These are phyloP conservation scores for Lepilemur ruficaudatus DNA, from an alignment of 2,797 vertebrate species.

Conservation along the genomic window DNA sequence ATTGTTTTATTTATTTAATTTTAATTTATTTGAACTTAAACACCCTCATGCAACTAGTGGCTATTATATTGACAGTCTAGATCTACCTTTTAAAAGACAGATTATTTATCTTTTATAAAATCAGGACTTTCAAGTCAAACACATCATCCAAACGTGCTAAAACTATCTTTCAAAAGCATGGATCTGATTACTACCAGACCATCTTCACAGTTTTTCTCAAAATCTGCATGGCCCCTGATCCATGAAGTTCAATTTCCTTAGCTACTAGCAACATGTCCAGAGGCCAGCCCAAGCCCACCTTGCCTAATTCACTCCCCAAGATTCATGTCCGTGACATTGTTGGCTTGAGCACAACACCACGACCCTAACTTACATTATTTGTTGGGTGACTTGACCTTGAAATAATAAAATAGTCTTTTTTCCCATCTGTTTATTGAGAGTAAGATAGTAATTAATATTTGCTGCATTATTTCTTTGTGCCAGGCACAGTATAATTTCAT, in stretches of 20 bases:
- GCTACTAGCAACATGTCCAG: rapidly evolving
- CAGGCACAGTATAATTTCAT: background rate
- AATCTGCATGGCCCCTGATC: background rate
- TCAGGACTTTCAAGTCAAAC: background rate
- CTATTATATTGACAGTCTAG: background rate
- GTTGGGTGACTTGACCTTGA: background rate
- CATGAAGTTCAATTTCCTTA: background rate
- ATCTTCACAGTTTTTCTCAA: background rate
- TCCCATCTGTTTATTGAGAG: background rate
- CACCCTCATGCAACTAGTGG: background rate
- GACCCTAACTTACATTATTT: background rate
- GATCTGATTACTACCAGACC: no score
- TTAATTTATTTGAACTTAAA: background rate
- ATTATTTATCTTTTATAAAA: background rate
- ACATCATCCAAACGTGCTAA: background rate
- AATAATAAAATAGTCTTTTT: background rate
- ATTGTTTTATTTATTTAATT: background rate
- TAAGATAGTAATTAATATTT: background rate
- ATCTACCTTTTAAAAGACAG: background rate
- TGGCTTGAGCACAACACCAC: no score
- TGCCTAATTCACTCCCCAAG: background rate
- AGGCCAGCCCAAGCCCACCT: background rate
- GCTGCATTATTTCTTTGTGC: background rate
- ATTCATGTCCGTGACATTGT: rapidly evolving
- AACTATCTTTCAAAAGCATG: background rate